These are phyloP conservation scores for Zoanthus solanderi DNA, from an alignment of 92 coral and sea anemone genomes.

Conservation along the genomic window DNA sequence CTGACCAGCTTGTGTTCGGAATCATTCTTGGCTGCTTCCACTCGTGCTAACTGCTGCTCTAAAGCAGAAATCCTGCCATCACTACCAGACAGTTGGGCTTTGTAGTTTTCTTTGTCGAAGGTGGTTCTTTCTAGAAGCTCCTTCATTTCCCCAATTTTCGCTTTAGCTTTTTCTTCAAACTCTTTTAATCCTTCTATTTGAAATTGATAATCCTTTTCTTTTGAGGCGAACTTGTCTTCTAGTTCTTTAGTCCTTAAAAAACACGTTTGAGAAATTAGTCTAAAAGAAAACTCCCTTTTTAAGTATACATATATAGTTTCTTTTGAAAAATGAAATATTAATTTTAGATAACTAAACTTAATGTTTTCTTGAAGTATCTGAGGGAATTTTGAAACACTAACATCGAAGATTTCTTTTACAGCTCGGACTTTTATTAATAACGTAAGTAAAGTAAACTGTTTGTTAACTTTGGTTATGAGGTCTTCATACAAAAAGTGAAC, in stretches of 20 bases:
- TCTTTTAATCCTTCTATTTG: slow-evolving; percentile 73
- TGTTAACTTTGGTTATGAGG: no score
- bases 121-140: slow-evolving; percentile 82
- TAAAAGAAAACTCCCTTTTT: not conserved
- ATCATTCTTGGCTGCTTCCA: slow-evolving; percentile 78
- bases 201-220: slow-evolving; percentile 78
- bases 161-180: slow-evolving; percentile 78
- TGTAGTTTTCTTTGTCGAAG: slow-evolving; percentile 87
- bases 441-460: no score
- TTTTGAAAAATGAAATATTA: no score
- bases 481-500: no score
- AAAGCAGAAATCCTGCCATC: slow-evolving; percentile 84
- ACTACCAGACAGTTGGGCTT: slow-evolving; percentile 88
- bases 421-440: no score
- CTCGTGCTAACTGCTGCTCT: slow-evolving; percentile 78
- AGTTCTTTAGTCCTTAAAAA: slow-evolving; percentile 69
- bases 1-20: slow-evolving; percentile 76
- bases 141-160: slow-evolving; percentile 73
- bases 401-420: no score
- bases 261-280: not conserved
- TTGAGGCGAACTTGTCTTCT: slow-evolving; percentile 77
- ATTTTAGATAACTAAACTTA: no score
- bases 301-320: no score
- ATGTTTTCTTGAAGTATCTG: no score
- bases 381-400: no score